A percentile compares a stretch with the other conserved stretches of the same genome.
Evolutionary conservation across 2,797 vertebrate species (phyloP).

Genomic region (Yasuhikotakia modesta): DNA sequence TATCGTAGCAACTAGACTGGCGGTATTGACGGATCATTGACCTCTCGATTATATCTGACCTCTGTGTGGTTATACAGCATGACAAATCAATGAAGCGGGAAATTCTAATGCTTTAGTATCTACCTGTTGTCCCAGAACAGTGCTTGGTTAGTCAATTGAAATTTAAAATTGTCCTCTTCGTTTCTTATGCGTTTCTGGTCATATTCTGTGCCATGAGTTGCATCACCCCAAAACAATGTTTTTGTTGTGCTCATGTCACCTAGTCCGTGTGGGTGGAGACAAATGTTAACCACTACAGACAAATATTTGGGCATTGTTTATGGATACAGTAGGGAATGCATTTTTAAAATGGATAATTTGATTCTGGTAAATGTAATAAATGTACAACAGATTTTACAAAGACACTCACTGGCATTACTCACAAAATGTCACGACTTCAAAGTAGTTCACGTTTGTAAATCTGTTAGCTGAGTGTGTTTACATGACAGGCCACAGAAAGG

Average conservation of each 20-base stretch:
- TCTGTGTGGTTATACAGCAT: background rate
- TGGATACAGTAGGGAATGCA: background rate
- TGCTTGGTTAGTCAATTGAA: background rate
- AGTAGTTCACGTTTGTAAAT: background rate
- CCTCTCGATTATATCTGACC: slow-evolving; percentile 39
- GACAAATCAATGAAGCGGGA: slow-evolving; percentile 5
- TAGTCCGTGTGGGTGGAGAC: background rate
- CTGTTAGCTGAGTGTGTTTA: background rate
- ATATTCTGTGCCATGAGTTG: background rate
- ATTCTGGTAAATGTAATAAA: background rate
- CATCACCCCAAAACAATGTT: background rate
- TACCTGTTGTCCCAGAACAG: background rate
- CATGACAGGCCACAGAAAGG: background rate
- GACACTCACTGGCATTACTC: background rate
- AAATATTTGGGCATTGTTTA: background rate
- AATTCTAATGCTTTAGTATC: background rate
- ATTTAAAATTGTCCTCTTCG: background rate
- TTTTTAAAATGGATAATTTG: background rate
- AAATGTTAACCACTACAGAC: background rate
- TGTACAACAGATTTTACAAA: background rate
- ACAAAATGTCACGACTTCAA: background rate
- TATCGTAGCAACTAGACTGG: background rate
- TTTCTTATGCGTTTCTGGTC: background rate
- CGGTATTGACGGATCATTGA: slow-evolving; percentile 40
- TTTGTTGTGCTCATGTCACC: background rate